Base-by-base conservation (phyloP, 2,888 invertebrate species). In the Melinopterus prodromus region DNA sequence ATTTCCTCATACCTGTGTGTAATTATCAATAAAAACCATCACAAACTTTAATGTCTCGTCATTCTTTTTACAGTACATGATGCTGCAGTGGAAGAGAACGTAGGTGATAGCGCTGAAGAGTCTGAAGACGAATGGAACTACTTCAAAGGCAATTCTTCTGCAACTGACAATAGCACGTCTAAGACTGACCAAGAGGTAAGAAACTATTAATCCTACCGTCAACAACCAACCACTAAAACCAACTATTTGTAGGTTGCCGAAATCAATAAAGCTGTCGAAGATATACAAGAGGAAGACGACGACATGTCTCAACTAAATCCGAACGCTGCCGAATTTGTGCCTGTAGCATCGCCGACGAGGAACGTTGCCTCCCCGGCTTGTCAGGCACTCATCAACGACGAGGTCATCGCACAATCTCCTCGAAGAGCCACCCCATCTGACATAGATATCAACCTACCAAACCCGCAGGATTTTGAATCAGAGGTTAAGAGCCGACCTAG, bases 41-140 rank as follows among this genome's bases (percentile, higher is more conserved):
- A n/a, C n/a, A n/a, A n/a, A n/a, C n/a, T n/a, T n/a, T n/a, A n/a
- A n/a, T n/a, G n/a, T n/a, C n/a, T n/a, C 3, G 1, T 26, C 26
- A 26, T 81, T 85, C 81, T 83, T 80, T 70, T 88, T 89, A 37
- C 88, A 90, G 90, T 88, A 83, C 88, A 89, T 82, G 89, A 90
- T 87, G 88, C 90, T 89, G 88, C 88, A 84, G 89, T 92, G 88
- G 91, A 92, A 90, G 94, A 94, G 91, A 94, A 94, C 92, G 93
- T 93, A 93, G 94, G 91, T 87, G 94, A 94, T 89, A 94, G 93
- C 86, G 93, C 94, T 86, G 94, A 94, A 85, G 95, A 95, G 84
- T 94, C 95, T 84, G 96, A 96, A 90, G 96, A 96, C 93, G 96
- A 96, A 94, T 96, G 95, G 96, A 95, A 96, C 89, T 96, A 95